phyloP scores from a whole-genome alignment of 2,888 invertebrate species.

The Sialis fuliginosa region DNA sequence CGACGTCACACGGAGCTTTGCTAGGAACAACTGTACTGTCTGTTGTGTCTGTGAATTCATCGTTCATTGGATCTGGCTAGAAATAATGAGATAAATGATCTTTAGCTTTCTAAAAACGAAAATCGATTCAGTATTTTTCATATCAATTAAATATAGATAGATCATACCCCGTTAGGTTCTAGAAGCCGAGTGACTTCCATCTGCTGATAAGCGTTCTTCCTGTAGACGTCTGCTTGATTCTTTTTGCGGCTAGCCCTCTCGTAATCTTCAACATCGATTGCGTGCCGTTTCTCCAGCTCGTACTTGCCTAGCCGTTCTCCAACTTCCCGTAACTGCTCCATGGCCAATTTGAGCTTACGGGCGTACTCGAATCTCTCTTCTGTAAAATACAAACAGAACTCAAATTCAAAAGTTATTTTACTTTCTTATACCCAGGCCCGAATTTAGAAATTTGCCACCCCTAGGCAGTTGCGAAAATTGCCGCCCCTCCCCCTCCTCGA shows the following conservation, averaged over 20 bases:
- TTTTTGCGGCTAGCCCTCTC: slow-evolving; percentile 79
- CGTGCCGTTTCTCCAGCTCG: slow-evolving; percentile 79
- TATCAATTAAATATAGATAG: no score
- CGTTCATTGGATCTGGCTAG: slow-evolving; percentile 38
- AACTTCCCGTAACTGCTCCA: slow-evolving; percentile 63
- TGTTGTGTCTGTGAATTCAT: slow-evolving; percentile 37
- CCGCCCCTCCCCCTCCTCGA: no score
- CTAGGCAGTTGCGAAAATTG: no score
- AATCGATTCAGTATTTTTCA: background rate
- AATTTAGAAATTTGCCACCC: no score
- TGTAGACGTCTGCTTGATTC: slow-evolving; percentile 72
- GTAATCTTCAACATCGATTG: slow-evolving; percentile 83
- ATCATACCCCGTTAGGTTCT: slow-evolving; percentile 54
- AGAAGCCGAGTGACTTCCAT: slow-evolving; percentile 60
- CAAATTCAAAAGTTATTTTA: no score
- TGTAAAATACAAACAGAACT: slow-evolving; percentile 26
- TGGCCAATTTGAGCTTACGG: slow-evolving; percentile 72
- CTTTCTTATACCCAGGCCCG: no score
- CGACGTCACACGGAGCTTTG: slow-evolving; percentile 26
- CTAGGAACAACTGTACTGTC: slow-evolving; percentile 31
- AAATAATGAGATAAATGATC: slow-evolving; percentile 9
- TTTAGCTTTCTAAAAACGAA: no score
- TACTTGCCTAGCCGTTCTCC: slow-evolving; percentile 84
- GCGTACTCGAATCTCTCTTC: slow-evolving; percentile 90
- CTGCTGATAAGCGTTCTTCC: slow-evolving; percentile 55